Base-by-base conservation (phyloP, 2,113 vertebrate species). In the Hymenochirus boettgeri region DNA sequence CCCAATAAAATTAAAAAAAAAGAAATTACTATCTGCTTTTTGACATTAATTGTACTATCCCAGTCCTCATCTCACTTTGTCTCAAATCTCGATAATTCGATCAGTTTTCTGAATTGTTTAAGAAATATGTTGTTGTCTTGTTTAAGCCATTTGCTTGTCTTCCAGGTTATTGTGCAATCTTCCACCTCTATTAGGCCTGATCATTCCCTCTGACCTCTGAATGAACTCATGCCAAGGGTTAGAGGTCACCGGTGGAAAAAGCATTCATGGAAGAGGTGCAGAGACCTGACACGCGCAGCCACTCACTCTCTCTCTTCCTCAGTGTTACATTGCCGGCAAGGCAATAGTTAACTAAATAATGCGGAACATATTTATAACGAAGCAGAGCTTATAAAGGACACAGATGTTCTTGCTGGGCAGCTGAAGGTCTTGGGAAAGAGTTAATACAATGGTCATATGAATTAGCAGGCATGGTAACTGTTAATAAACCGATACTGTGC, bases 211-310 rank as follows among this genome's bases (percentile, higher is more conserved):
- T 50, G 71, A 21, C 45, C 66, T 55, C 48, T 7, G 29, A 1
- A 2, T 19, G 26, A 59, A 50, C 15, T 3, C 35, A 25, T 51
- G 53, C n/a, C 26, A 47, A 18, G 55, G 35, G 22, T 57, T 61
- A 39, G 64, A 53, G 63, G 29, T 35, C 62, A 24, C 22, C 46
- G 23, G 33, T 62, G 45, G 48, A 42, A 35, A 59, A n/a, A 52
- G 59, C 52, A 47, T 25, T n/a, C 23, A n/a, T 33, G 23, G 37
- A 35, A 62, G 60, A 51, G 27, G 47, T 12, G 31, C 29, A 62
- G 22, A 67, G 65, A 60, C 48, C 23, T 42, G 65, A 69, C 65
- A 69, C 65, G 65, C 47, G 57, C 47, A 21, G 56, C 65, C 47
- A 66, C 29, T 58, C 33, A 27, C 45, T n/a, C 46, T 37, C 29